Evolutionary conservation across 2,888 invertebrate genomes (phyloP), one percentile per base, ranked within the genome.

Genomic region (Drosophila flavopinicola): DNA sequence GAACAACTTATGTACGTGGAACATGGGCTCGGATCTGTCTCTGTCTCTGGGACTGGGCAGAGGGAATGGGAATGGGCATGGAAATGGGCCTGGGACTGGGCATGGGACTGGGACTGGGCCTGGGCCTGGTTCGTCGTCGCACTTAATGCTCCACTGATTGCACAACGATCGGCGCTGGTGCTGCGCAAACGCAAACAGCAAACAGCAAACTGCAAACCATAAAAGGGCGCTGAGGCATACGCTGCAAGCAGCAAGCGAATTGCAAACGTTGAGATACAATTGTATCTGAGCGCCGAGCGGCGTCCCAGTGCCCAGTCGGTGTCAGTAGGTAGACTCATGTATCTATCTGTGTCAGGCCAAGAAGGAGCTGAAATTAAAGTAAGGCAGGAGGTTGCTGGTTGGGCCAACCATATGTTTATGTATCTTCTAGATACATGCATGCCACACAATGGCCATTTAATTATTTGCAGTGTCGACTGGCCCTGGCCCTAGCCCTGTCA

Each of bases 331-430:
- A 77, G 77, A 72, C 65, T 59, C 66, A 57, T 64, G 59, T 71
- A 83, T 79, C 68, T 84, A 85, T 83, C 83, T 84, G 85, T 85
- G 84, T 84, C 84, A 87, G 77, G 61, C 42, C 52, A 87, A 88
- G 89, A 87, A 88, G 89, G 88, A 89, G 88, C 75, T 78, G 77
- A 84, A 89, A 88, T 84, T 85, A 78, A 90, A 90, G 90, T 90
- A 90, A 90, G 90, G 90, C 90, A 90, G 90, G 90, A 90, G 90
- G 90, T 90, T 89, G 89, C 86, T 90, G 88, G 90, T 90, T 88
- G 90, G 78, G 63, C 83, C 75, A 70, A 66, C 60, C 85, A 74
- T 85, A 85, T 82, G 85, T 78, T 75, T 66, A 70, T 73, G 73
- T 58, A 66, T 78, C 72, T 76, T 60, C 54, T 58, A 72, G 73